Evolutionary conservation across 2,888 invertebrate species (phyloP).

Genomic region (Anoplius nigerrimus): DNA sequence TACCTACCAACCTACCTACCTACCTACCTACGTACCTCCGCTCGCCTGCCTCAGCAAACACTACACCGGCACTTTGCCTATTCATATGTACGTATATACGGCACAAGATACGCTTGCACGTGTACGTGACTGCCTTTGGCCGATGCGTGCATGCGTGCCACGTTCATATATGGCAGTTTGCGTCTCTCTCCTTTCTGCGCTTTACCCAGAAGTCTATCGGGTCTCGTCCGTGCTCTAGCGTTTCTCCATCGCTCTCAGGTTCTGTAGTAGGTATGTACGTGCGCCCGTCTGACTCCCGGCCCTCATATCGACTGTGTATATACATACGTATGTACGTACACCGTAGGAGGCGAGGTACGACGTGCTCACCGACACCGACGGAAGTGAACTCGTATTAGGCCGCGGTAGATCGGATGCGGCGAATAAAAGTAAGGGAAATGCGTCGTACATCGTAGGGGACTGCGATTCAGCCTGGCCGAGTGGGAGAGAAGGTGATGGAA

Average conservation of each 20-base stretch:
- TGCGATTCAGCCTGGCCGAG: background rate
- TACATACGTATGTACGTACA: no score
- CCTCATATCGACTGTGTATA: no score
- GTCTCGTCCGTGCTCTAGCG: no score
- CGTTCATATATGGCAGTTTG: no score
- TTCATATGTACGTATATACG: background rate
- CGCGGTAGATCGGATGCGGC: slow-evolving; percentile 18
- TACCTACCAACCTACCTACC: background rate
- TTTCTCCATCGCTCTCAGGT: no score
- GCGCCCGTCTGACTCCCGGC: background rate
- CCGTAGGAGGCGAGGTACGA: no score
- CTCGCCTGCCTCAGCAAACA: background rate
- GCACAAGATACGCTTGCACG: no score
- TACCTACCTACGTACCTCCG: background rate
- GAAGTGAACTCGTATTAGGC: background rate
- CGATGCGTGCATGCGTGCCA: no score
- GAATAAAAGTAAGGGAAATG: slow-evolving; percentile 31
- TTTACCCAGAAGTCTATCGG: no score
- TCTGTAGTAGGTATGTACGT: background rate
- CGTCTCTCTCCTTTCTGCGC: no score
- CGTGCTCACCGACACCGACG: background rate
- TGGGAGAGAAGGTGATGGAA: background rate
- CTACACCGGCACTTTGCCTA: background rate
- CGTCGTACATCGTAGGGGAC: slow-evolving; percentile 14
- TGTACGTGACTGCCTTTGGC: no score